A percentile compares a stretch with the other conserved stretches of the same genome.
Evolutionary conservation across 2,888 invertebrate species (phyloP).

Genomic region (Drosophila ustulata): DNA sequence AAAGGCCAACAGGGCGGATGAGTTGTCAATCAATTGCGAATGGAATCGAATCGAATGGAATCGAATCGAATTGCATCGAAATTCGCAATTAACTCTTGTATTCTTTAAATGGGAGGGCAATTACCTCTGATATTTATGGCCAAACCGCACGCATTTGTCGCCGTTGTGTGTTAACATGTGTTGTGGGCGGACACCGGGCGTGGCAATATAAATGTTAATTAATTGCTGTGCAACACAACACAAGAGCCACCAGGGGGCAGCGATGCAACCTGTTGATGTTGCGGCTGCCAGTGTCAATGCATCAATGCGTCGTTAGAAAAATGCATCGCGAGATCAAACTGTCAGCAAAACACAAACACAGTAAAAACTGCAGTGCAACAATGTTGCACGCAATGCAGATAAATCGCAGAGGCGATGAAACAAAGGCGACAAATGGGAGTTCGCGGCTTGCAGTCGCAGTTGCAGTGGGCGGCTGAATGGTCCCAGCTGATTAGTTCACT

Average conservation of each 20-base stretch:
- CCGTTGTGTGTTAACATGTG: conserved; percentile 44
- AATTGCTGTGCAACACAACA: conserved; percentile 48
- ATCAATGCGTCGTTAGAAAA: conserved; percentile 19
- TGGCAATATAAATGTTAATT: conserved; percentile 52
- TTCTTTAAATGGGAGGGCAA: conserved; percentile 49
- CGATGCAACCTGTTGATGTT: conserved; percentile 70
- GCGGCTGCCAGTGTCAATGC: conserved; percentile 9
- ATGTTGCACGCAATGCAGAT: conserved; percentile 32
- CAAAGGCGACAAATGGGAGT: conserved; percentile 9
- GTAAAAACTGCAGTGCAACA: conserved; percentile 10
- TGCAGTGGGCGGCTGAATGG: background rate
- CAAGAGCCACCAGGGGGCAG: background rate
- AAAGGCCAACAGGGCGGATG: background rate
- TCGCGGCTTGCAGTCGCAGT: background rate
- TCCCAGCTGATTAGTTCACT: conserved; percentile 50
- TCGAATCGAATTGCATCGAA: conserved; percentile 44
- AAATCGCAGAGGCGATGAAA: conserved; percentile 27
- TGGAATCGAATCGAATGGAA: conserved; percentile 35
- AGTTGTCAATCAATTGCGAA: conserved; percentile 62
- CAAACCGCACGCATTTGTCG: conserved; percentile 69
- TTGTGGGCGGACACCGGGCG: conserved; percentile 27
- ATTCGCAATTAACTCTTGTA: conserved; percentile 61
- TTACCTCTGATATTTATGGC: conserved; percentile 65
- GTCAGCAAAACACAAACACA: conserved; percentile 20
- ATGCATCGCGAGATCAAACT: conserved; percentile 26